These are phyloP conservation scores for Cossypha dichroa DNA, from an alignment of 2,797 vertebrate species.

Conservation along the genomic window DNA sequence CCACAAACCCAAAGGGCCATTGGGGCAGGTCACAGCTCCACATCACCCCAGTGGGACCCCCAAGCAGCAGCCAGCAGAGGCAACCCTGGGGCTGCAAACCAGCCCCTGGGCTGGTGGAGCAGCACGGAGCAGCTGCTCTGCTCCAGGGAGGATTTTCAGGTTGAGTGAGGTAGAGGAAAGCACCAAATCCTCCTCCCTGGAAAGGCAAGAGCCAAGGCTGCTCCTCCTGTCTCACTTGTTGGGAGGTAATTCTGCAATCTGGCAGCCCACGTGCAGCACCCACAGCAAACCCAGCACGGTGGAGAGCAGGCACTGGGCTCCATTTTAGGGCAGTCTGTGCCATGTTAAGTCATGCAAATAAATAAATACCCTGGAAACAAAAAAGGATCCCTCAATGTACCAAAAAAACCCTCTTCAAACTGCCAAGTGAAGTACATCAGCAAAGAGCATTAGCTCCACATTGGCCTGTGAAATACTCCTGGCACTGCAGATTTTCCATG, in stretches of 20 bases:
- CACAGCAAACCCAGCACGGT: fast-evolving
- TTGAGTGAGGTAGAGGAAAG: not conserved
- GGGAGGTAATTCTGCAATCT: not conserved
- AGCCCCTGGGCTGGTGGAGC: not conserved
- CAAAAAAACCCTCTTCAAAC: not conserved
- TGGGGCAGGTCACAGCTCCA: fast-evolving
- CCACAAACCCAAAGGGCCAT: not conserved
- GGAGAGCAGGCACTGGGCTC: not conserved
- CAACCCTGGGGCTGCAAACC: not conserved
- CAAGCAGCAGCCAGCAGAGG: not conserved
- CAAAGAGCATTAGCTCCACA: not conserved
- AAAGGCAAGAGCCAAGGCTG: not conserved
- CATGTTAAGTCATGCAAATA: not conserved
- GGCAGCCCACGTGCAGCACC: not conserved
- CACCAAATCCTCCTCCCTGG: not conserved
- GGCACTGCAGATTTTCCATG: conserved; percentile 16
- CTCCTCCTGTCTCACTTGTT: not conserved
- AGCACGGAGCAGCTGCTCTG: not conserved
- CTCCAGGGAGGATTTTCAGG: conserved; percentile 19
- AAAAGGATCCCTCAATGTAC: not conserved
- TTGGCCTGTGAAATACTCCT: not conserved
- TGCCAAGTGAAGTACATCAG: not conserved
- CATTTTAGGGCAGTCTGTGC: not conserved
- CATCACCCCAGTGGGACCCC: fast-evolving
- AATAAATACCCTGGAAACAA: not conserved